phyloP scores from a whole-genome alignment of 2,888 invertebrate species.

The Adineta ricciae region DNA sequence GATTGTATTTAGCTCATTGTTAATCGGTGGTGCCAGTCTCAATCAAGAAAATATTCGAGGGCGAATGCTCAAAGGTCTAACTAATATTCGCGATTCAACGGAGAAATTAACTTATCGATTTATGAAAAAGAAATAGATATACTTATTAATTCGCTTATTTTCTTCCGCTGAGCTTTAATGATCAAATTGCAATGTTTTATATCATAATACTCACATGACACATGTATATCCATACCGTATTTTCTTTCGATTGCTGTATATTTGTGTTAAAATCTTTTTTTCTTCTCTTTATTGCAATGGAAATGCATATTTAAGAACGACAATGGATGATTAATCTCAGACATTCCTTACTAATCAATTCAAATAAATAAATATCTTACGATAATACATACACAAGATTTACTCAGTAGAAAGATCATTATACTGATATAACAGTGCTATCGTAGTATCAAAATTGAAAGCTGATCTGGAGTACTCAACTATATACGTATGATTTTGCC shows the following conservation, averaged over 20 bases:
- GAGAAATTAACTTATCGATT: neutral
- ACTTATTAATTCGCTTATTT: too few species aligned
- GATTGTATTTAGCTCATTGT: neutral
- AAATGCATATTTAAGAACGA: neutral
- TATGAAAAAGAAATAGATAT: neutral
- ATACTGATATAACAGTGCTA: too few species aligned
- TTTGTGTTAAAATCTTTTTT: neutral
- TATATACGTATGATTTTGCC: too few species aligned
- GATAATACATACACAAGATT: neutral
- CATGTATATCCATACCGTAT: neutral
- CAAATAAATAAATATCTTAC: neutral
- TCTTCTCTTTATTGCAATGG: neutral
- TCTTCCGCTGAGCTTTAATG: neutral
- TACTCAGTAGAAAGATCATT: too few species aligned
- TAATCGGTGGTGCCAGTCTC: neutral
- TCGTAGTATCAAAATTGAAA: too few species aligned
- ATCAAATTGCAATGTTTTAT: neutral
- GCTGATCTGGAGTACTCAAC: too few species aligned
- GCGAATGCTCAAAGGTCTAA: constrained; percentile 3
- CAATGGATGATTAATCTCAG: neutral
- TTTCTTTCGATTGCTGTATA: neutral
- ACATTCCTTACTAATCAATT: neutral
- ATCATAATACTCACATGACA: neutral
- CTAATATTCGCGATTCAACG: neutral
- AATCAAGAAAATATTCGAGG: constrained; percentile 5